Percentiles rank a stretch among this genome's conserved stretches.
Conservation (phyloP, 1,140 invertebrate genomes). For the Watersipora subatra region DNA sequence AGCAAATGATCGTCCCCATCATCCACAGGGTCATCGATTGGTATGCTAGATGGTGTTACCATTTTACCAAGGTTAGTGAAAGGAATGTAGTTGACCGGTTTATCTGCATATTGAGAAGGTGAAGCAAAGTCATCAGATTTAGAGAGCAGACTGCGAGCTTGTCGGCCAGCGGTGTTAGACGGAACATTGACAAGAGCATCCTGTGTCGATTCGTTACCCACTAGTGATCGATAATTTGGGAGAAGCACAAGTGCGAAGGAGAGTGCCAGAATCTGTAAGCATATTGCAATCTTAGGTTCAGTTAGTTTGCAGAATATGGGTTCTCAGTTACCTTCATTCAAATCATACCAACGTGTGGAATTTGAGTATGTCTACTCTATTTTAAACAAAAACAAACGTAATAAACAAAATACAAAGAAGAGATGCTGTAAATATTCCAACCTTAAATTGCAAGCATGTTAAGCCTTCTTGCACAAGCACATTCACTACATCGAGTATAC, state of each 20-base stretch:
- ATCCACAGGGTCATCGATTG: not conserved
- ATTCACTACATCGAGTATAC: too few relatives aligned
- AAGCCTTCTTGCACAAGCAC: too few relatives aligned
- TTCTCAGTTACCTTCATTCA: too few relatives aligned
- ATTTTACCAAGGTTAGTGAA: not conserved
- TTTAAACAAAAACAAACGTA: too few relatives aligned
- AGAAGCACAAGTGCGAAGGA: slow-evolving; percentile 13
- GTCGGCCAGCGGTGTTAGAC: not conserved
- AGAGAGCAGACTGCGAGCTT: not conserved
- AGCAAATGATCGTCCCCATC: not conserved
- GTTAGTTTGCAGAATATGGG: not conserved
- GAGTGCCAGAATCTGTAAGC: slow-evolving; percentile 11
- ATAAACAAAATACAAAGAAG: slow-evolving; percentile 1
- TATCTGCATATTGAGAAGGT: not conserved
- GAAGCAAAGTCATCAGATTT: not conserved
- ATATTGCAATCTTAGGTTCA: not conserved
- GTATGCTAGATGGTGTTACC: not conserved
- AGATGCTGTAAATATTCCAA: not conserved
- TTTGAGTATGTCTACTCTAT: too few relatives aligned
- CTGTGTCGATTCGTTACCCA: not conserved
- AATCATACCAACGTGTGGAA: too few relatives aligned
- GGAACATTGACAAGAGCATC: not conserved
- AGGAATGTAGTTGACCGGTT: not conserved
- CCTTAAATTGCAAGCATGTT: too few relatives aligned
- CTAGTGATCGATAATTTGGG: slow-evolving; percentile 4